phyloP scores from a whole-genome alignment of 2,888 invertebrate genomes.

The Dasysyrphus albostriatus region DNA sequence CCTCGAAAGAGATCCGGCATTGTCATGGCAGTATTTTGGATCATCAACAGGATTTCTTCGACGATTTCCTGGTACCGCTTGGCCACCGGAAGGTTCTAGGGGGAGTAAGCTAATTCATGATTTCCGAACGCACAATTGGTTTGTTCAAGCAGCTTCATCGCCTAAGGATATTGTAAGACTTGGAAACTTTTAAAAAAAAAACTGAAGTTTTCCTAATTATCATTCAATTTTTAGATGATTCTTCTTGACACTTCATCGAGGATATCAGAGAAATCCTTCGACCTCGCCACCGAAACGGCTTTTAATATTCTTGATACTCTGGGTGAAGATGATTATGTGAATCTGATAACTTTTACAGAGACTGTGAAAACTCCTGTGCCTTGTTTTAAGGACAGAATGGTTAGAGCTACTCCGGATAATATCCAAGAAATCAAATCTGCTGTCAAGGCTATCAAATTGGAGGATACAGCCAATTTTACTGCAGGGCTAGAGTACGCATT shows the following conservation, averaged over 20 bases:
- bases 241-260: slow-evolving; percentile 96
- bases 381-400: slow-evolving; percentile 95
- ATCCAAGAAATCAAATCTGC: slow-evolving; percentile 91
- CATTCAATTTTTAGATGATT: slow-evolving; percentile 85
- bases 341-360: slow-evolving; percentile 95
- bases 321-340: slow-evolving; percentile 98
- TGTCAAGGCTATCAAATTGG: slow-evolving; percentile 89
- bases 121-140: slow-evolving; percentile 97
- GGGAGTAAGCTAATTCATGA: slow-evolving; percentile 95
- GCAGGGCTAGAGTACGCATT: slow-evolving; percentile 96
- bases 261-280: slow-evolving; percentile 92
- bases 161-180: slow-evolving; percentile 94
- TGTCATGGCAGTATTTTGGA: slow-evolving; percentile 99
- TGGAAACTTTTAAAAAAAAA: no score
- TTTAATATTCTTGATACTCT: slow-evolving; percentile 96
- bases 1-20: slow-evolving; percentile 93
- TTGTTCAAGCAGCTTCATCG: slow-evolving; percentile 97
- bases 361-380: slow-evolving; percentile 92
- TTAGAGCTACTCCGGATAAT: slow-evolving; percentile 93
- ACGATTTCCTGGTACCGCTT: slow-evolving; percentile 97
- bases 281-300: slow-evolving; percentile 94
- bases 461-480: slow-evolving; percentile 95
- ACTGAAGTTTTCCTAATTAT: background rate
- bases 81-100: slow-evolving; percentile 92
- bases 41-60: slow-evolving; percentile 97